phyloP scores from a whole-genome alignment of 53 echinoderm and acorn worm species.

The Mesocentrotus franciscanus region DNA sequence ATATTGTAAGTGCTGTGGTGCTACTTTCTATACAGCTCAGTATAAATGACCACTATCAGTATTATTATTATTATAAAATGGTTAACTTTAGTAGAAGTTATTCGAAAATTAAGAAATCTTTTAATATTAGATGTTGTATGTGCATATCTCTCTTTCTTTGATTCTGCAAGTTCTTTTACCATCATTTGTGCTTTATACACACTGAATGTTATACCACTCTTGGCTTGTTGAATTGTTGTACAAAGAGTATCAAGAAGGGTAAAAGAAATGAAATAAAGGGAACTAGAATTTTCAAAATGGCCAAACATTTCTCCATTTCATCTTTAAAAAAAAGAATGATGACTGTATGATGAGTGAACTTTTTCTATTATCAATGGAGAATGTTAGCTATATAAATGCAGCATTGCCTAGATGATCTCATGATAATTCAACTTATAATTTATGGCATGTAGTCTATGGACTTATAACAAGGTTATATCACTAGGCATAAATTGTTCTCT shows the following conservation, averaged over 20 bases:
- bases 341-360: too few relatives aligned
- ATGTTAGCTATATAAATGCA: neutral
- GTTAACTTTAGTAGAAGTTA: neutral
- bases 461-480: neutral
- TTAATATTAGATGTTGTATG: neutral
- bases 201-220: neutral
- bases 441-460: neutral
- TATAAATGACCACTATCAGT: too few relatives aligned
- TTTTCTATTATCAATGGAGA: too few relatives aligned
- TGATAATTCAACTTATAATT: neutral
- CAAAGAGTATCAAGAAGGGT: neutral
- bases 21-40: neutral
- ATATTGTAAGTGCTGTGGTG: too few relatives aligned
- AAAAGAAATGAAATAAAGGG: too few relatives aligned
- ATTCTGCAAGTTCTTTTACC: neutral
- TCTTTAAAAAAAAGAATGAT: too few relatives aligned
- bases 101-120: neutral
- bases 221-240: neutral
- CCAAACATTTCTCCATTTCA: neutral
- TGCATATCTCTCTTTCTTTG: neutral
- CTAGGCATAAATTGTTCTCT: neutral
- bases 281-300: neutral
- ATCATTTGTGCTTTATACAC: neutral
- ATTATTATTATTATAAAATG: neutral
- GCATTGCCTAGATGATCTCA: neutral